Conservation (phyloP, 2,113 vertebrate species). For the Brienomyrus longianalis region DNA sequence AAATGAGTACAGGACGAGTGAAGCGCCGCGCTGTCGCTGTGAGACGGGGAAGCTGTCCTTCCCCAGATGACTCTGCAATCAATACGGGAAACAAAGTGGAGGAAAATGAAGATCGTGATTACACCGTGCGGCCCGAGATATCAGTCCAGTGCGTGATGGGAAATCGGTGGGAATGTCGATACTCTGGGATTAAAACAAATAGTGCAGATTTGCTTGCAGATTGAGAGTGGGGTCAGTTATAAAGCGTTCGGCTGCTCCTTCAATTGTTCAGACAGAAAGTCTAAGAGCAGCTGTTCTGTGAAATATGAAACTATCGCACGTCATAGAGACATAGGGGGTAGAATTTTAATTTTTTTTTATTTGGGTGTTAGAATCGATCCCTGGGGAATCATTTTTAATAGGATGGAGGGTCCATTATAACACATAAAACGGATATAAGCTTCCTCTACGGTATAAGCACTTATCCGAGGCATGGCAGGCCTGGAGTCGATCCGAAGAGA, state of each 20-base stretch:
- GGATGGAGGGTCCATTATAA: background rate
- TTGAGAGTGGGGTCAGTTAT: background rate
- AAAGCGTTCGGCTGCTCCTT: background rate
- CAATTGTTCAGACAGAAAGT: background rate
- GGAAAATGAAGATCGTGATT: slow-evolving; percentile 8
- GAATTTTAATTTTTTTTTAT: background rate
- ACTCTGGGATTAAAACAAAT: background rate
- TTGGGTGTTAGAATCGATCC: background rate
- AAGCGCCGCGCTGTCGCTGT: background rate
- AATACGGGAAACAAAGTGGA: background rate
- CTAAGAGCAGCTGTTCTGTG: background rate
- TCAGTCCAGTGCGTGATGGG: background rate
- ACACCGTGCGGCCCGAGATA: background rate
- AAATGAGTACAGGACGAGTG: background rate
- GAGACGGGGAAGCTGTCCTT: background rate
- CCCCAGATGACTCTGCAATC: background rate
- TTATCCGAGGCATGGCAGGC: background rate
- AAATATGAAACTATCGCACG: background rate
- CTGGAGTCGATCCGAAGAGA: background rate
- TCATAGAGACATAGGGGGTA: background rate
- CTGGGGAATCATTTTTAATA: background rate
- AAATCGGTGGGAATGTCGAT: background rate
- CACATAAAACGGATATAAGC: background rate
- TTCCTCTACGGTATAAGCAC: background rate
- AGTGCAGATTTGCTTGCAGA: background rate